phyloP scores from a whole-genome alignment of 2,113 vertebrate genomes.

The Psammodynastes pulverulentus region DNA sequence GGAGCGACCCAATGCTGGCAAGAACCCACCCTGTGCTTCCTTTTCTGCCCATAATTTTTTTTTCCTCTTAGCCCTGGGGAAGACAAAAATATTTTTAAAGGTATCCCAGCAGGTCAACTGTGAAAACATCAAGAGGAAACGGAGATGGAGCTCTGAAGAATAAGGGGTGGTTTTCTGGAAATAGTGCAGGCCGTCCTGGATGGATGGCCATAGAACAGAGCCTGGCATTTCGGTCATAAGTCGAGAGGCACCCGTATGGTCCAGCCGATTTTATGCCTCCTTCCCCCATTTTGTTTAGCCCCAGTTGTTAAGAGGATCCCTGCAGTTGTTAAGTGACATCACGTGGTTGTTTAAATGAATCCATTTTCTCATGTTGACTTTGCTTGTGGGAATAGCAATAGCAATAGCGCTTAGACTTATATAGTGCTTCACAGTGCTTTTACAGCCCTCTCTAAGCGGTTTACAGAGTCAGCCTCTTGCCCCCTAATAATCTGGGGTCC shows the following conservation, averaged over 20 bases:
- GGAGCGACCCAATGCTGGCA: conserved; percentile 77
- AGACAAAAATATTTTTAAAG: background rate
- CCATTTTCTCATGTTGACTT: background rate
- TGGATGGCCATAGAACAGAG: background rate
- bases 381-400: no score
- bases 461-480: no score
- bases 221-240: background rate
- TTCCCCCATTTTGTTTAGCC: background rate
- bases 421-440: no score
- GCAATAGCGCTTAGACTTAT: no score
- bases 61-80: background rate
- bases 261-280: background rate
- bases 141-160: background rate
- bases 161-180: background rate
- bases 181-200: background rate
- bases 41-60: background rate
- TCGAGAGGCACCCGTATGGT: background rate
- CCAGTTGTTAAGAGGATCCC: background rate
- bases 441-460: no score
- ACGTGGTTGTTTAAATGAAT: background rate
- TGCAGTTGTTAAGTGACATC: background rate
- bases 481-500: no score
- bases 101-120: background rate
- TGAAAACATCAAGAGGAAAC: background rate
- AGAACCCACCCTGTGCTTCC: background rate